Conservation (phyloP, 2,888 invertebrate species). For the Tinea trinotella region DNA sequence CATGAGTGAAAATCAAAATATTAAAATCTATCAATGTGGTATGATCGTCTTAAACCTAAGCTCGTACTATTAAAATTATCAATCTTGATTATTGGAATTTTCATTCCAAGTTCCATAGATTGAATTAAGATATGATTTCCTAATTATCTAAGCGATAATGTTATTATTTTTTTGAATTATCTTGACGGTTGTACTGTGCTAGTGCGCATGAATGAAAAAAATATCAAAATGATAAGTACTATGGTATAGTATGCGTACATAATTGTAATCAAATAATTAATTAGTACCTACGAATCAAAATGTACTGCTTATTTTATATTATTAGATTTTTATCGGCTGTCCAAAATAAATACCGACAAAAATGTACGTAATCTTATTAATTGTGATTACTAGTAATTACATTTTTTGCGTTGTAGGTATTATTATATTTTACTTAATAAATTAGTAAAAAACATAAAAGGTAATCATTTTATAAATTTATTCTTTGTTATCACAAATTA, state of each 20-base stretch:
- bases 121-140: neutral
- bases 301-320: neutral
- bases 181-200: neutral
- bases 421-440: too few species aligned
- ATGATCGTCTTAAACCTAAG: too few species aligned
- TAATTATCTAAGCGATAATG: neutral
- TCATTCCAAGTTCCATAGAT: neutral
- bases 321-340: neutral
- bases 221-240: neutral
- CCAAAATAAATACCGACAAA: neutral
- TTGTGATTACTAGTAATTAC: too few species aligned
- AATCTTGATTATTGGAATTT: neutral
- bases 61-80: neutral
- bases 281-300: too few species aligned
- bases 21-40: too few species aligned
- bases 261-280: neutral
- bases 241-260: too few species aligned
- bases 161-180: neutral
- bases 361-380: too few species aligned
- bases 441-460: too few species aligned
- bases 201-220: conserved; percentile 3
- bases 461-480: too few species aligned
- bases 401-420: too few species aligned
- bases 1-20: too few species aligned
- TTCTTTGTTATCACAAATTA: too few species aligned